These are phyloP conservation scores for Polypterus bichir DNA, from an alignment of 2,113 vertebrate genomes.

Conservation along the genomic window DNA sequence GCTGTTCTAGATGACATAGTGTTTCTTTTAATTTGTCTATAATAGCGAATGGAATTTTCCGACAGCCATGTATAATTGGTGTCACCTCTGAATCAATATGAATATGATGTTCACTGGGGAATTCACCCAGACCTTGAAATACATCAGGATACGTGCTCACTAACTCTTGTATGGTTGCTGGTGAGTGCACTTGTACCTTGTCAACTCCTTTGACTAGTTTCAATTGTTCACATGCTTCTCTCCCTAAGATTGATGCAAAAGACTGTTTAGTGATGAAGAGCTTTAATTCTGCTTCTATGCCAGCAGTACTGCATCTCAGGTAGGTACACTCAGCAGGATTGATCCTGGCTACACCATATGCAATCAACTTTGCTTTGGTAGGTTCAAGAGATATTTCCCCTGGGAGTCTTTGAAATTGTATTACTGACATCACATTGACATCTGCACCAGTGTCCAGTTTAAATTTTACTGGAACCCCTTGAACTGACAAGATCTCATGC, in stretches of 20 bases:
- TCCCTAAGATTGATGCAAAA: conserved; percentile 9
- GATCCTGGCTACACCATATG: no score
- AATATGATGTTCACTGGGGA: conserved; percentile 13
- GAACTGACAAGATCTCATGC: no score
- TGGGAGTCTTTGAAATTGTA: no score
- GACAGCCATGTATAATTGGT: conserved; percentile 9
- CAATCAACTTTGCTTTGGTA: no score
- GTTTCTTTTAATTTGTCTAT: conserved; percentile 8
- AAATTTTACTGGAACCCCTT: no score
- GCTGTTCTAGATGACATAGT: conserved; percentile 1
- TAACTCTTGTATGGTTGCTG: conserved; percentile 6
- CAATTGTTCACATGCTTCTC: conserved; percentile 19
- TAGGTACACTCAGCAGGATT: no score
- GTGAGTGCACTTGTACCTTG: conserved; percentile 7
- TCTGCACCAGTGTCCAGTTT: no score
- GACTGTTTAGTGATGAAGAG: no score
- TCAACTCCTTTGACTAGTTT: conserved; percentile 11
- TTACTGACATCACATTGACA: no score
- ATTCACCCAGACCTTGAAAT: conserved; percentile 16
- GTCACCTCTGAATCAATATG: background rate
- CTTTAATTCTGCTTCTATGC: no score
- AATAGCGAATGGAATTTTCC: conserved; percentile 12
- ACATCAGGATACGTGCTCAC: conserved; percentile 12
- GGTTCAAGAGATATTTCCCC: no score
- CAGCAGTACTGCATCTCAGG: no score